Evolutionary conservation across 2,888 invertebrate genomes (phyloP).

Genomic region (Chrysomela aeneicollis): DNA sequence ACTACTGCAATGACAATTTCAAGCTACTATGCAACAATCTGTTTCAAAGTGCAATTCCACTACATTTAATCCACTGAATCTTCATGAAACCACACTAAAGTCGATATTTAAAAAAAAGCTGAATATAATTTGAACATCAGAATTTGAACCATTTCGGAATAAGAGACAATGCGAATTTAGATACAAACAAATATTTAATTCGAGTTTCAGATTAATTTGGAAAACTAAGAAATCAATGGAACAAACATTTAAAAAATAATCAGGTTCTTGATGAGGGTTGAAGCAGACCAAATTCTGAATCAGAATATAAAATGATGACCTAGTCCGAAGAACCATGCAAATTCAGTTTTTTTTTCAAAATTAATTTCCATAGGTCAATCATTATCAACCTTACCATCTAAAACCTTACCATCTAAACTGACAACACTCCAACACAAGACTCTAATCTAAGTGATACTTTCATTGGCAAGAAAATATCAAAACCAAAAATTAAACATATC

Average conservation of each 20-base stretch:
- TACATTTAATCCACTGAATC: slow-evolving; percentile 24
- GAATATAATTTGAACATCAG: not conserved
- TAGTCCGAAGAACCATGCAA: no score
- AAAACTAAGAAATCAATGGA: no score
- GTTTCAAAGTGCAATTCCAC: slow-evolving; percentile 36
- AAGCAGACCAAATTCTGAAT: no score
- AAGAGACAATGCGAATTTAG: no score
- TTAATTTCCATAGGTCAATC: not conserved
- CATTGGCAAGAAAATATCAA: not conserved
- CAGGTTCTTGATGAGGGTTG: no score
- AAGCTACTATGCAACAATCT: slow-evolving; percentile 40
- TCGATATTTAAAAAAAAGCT: slow-evolving; percentile 19
- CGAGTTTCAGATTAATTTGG: no score
- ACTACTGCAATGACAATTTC: slow-evolving; percentile 39
- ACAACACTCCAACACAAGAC: slow-evolving; percentile 4
- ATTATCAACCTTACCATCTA: not conserved
- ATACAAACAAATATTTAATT: no score
- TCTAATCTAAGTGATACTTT: slow-evolving; percentile 1
- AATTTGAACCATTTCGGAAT: no score
- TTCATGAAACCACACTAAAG: slow-evolving; percentile 31
- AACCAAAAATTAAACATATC: no score
- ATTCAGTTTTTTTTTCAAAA: no score
- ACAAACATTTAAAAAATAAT: no score
- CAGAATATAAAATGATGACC: no score
- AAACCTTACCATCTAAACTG: not conserved